Base-by-base conservation (phyloP, 2,888 invertebrate genomes). In the Nephrotoma guestfalica region DNA sequence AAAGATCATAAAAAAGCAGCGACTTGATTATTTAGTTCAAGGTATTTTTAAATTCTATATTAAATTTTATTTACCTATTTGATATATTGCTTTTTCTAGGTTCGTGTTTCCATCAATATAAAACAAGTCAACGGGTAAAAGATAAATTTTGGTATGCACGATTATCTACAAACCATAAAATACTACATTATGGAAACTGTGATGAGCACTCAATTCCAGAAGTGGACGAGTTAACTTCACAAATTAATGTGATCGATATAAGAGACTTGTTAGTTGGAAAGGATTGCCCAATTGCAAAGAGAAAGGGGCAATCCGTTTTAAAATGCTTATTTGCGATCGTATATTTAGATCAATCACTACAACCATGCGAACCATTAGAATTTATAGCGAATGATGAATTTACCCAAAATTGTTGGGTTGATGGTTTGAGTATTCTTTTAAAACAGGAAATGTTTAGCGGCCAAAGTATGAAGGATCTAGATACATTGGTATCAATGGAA, bases 121-220 rank as follows among this genome's bases (percentile, higher is more conserved):
- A 95, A 7, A 94, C 96, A 88, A 97, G 97, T 57, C 95, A 96
- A 92, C 93, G 97, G 88, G 95, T 96, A 88, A 97, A 98, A 91
- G 98, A 98, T 90, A 98, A 98, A 90, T 98, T 97, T 91, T 98
- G 98, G 97, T 98, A 96, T 92, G 97, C 98, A 89, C 94, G 98
- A 2, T 92, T 99, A 18, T 97, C 98, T 0, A 96, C 97, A 0
- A 99, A 98, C 91, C 96, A 98, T 90, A 99, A 99, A 93, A 96
- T 98, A 0, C 94, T 99, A 85, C 97, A 98, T 90, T 98, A 98
- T 89, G 98, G 97, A 0, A 99, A 99, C 89, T 98, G 98, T 91
- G 98, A 98, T 90, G 98, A 98, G 90, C 97, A 97, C 90, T 96
- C 95, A 87, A 95, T 95, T 2, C 98, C 98, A 5, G 93, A 95